A percentile compares a stretch with the other conserved stretches of the same genome.
Conservation (phyloP, 30 jellyfish, hydroid and myxozoan genomes). For the Hydractinia echinata region DNA sequence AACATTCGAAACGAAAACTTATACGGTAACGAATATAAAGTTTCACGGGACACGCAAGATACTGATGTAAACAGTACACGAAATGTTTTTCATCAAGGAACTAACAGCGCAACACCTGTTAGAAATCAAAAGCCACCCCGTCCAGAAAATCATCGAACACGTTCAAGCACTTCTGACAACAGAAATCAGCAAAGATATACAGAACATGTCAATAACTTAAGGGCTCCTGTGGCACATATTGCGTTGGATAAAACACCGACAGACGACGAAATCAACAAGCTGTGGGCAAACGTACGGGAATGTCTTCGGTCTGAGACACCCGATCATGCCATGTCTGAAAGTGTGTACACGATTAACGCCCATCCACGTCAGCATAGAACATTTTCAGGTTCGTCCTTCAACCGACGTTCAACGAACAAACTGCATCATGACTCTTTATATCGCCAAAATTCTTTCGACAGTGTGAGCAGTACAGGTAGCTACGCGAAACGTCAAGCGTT, state of each 20-base stretch:
- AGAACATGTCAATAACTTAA: not conserved
- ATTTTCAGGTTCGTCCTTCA: conserved; percentile 14
- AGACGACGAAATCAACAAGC: conserved; percentile 84
- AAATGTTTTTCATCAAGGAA: not conserved
- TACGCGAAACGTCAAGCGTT: conserved; percentile 48
- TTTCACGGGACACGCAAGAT: not conserved
- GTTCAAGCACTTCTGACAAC: not conserved
- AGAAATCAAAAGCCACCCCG: not conserved
- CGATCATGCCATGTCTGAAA: conserved; percentile 65
- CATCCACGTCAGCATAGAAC: conserved; percentile 6
- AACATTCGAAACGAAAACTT: not conserved
- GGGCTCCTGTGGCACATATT: not conserved
- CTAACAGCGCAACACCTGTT: not conserved
- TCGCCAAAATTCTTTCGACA: not conserved
- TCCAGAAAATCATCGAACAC: not conserved
- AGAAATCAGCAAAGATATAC: not conserved
- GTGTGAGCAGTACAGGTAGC: conserved; percentile 17
- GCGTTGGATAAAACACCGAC: conserved; percentile 92
- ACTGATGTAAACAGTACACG: not conserved
- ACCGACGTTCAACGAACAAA: not conserved
- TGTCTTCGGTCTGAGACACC: conserved; percentile 60
- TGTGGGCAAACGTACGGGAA: conserved; percentile 84
- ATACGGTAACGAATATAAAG: too few species aligned
- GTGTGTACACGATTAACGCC: conserved; percentile 37
- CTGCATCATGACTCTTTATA: not conserved